phyloP scores from a whole-genome alignment of 2,888 invertebrate species.

The Ametastegia equiseti region DNA sequence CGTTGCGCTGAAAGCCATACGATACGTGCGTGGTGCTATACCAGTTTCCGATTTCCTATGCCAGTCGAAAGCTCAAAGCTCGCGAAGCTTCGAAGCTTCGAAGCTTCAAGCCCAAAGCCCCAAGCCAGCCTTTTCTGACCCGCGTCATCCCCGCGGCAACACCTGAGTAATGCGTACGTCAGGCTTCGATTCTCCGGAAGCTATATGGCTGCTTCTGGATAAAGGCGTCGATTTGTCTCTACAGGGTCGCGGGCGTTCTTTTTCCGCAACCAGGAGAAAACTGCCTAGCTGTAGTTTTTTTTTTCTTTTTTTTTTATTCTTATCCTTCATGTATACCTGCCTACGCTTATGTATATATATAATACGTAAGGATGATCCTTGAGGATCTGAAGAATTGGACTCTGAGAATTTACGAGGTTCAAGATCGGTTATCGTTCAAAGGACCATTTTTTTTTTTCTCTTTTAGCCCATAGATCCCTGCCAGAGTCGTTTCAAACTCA shows the following conservation, averaged over 20 bases:
- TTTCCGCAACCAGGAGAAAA: no score
- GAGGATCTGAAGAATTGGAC: constrained; percentile 37
- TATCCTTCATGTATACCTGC: no score
- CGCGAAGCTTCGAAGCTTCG: not conserved
- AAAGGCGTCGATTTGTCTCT: constrained; percentile 45
- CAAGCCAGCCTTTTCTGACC: constrained; percentile 37
- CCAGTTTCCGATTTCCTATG: constrained; percentile 43
- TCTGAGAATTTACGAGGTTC: constrained; percentile 32
- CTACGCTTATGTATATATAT: constrained; percentile 4
- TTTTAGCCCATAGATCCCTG: not conserved
- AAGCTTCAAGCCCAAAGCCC: not conserved
- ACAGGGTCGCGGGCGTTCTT: no score
- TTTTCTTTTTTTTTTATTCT: no score
- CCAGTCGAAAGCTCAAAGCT: constrained; percentile 2
- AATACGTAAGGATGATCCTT: constrained; percentile 52
- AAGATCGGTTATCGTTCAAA: constrained; percentile 41
- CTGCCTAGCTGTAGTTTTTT: no score
- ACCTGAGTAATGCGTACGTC: constrained; percentile 48
- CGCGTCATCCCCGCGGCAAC: constrained; percentile 28
- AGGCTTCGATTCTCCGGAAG: constrained; percentile 39
- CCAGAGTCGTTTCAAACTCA: not conserved
- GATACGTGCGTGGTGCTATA: constrained; percentile 46
- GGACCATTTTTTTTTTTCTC: constrained; percentile 38
- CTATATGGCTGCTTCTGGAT: constrained; percentile 41
- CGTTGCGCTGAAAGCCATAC: constrained; percentile 47